These are phyloP conservation scores for Chroicocephalus ridibundus DNA, from an alignment of 2,113 vertebrate species.

Conservation along the genomic window DNA sequence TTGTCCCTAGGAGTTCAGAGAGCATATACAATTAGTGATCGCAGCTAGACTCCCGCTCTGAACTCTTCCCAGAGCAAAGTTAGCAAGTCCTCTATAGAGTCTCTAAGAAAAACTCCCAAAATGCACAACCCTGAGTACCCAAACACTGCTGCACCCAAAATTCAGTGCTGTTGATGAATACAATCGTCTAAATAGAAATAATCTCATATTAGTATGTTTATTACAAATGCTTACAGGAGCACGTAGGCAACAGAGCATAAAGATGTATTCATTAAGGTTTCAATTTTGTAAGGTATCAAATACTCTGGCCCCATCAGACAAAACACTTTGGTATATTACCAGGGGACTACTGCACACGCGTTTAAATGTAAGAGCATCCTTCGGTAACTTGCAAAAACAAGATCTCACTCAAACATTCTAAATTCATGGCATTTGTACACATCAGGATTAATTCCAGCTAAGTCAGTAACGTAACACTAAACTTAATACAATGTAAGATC, in stretches of 20 bases:
- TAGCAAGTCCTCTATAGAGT: neutral
- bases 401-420: neutral
- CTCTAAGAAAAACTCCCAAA: neutral
- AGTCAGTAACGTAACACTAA: neutral
- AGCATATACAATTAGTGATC: neutral
- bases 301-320: neutral
- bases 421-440: neutral
- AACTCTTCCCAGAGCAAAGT: neutral
- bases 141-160: neutral
- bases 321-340: neutral
- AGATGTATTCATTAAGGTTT: neutral
- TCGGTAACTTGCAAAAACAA: neutral
- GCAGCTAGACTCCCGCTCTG: neutral
- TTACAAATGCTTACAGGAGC: neutral
- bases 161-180: neutral
- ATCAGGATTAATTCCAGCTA: neutral
- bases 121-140: neutral
- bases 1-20: neutral
- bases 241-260: neutral
- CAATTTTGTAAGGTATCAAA: neutral
- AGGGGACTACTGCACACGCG: neutral
- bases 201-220: neutral
- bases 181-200: neutral
- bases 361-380: neutral
- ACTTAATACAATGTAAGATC: neutral